Evolutionary conservation across 2,113 vertebrate genomes (phyloP), one percentile per base, ranked within the genome.

Genomic region (Rattus rattus): DNA sequence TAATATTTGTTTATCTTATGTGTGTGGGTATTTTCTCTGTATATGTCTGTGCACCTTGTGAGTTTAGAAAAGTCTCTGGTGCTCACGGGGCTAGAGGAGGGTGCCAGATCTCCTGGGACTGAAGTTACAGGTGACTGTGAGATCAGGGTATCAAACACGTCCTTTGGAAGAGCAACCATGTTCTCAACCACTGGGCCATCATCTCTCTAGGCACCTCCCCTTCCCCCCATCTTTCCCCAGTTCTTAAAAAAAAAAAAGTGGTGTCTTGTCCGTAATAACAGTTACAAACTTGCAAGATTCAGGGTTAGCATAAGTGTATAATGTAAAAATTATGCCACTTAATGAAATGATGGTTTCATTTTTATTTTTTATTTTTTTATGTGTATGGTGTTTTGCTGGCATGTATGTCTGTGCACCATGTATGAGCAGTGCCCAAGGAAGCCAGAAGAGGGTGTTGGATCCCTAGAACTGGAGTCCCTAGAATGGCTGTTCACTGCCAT

Each of bases 301-400:
- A 93, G 84, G 73, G 24, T 85, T 93, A 65, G 76, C 47, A 47
- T 80, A 75, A 79, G 33, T 76, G 80, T 79, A 11, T 83, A 91
- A 59, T 90, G 89, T 52, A 59, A 96, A 97, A 93, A 28, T 88
- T 63, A 86, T 80, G 47, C 56, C n/a, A 67, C 47, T 83, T 84
- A 87, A 56, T 67, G 67, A 81, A 80, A 94, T 70, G 67, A 47
- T 8, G 75, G 49, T 47, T 83, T 93, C 61, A 63, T 61, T 28
- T 4, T 16, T 16, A 39, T 83, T 61, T 28, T 11, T 39, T 26
- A 39, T 24, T 59, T 61, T 36, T 39, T 83, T 52, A 39, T 26
- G 36, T 84, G 80, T 39, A 28, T 61, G 80, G 81, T 63, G n/a
- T 84, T 63, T 84, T 63, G 81, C 59, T 59, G 28, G 33, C 79